Percentiles rank a stretch among this genome's conserved stretches.
Conservation (phyloP, 1,140 invertebrate species). For the Melipona quadrifasciata region DNA sequence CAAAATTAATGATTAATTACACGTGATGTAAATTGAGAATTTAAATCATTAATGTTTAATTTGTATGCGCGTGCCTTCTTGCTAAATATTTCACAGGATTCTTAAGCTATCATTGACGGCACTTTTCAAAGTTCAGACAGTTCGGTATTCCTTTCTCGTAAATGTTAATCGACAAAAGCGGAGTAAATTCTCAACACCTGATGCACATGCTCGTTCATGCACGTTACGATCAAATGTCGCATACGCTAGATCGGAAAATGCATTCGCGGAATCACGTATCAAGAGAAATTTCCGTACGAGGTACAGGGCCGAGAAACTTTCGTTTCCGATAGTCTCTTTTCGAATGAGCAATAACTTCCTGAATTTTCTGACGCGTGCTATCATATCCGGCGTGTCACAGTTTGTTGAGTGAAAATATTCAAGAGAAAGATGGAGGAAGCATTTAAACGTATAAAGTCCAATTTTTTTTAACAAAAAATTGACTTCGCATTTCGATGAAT, state of each 20-base stretch:
- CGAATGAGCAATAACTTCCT: slow-evolving; percentile 61
- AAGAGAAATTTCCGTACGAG: slow-evolving; percentile 70
- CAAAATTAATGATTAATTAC: too few species aligned
- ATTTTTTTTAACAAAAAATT: too few species aligned
- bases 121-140: not conserved
- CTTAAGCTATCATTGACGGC: not conserved
- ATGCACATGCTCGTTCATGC: slow-evolving; percentile 14
- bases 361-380: slow-evolving; percentile 15
- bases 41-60: too few species aligned
- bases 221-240: slow-evolving; percentile 29
- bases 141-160: not conserved
- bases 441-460: not conserved
- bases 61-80: not conserved
- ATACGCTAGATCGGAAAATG: slow-evolving; percentile 38
- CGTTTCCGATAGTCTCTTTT: slow-evolving; percentile 52
- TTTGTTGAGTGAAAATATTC: slow-evolving; percentile 23
- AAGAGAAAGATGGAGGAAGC: not conserved
- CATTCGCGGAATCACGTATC: slow-evolving; percentile 67
- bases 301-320: slow-evolving; percentile 49
- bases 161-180: not conserved
- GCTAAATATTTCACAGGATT: not conserved
- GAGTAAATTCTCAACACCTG: slow-evolving; percentile 39
- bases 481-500: too few species aligned
- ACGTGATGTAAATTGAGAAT: too few species aligned
- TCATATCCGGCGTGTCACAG: slow-evolving; percentile 1